Conservation (phyloP, 2,888 invertebrate genomes). For the Apomyelois bistriatella region DNA sequence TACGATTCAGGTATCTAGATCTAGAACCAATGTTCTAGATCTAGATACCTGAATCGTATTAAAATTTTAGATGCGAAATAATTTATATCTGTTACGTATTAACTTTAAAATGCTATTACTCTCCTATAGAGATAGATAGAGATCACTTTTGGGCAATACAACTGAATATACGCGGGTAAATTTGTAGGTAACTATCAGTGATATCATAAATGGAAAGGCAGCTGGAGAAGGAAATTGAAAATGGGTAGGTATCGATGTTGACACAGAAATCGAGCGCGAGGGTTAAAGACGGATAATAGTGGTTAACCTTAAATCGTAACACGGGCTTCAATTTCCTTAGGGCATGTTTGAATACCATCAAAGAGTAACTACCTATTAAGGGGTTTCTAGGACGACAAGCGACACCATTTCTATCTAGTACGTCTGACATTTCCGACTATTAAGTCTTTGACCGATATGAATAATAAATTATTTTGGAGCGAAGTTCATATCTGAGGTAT, state of each 20-base stretch:
- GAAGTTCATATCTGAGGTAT: background rate
- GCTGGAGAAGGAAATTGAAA: background rate
- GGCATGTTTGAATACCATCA: conserved; percentile 43
- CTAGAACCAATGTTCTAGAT: no score
- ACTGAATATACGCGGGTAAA: no score
- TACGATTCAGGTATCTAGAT: no score
- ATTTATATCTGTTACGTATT: no score
- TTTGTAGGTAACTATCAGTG: no score
- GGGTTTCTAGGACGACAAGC: conserved; percentile 41
- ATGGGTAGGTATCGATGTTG: background rate
- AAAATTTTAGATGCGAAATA: no score
- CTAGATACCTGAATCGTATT: no score
- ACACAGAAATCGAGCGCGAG: background rate
- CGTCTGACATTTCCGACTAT: conserved; percentile 33
- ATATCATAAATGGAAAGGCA: background rate
- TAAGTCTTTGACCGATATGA: conserved; percentile 19
- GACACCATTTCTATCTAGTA: conserved; percentile 36
- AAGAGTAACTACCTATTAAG: conserved; percentile 36
- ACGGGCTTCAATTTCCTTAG: conserved; percentile 3
- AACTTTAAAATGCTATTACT: no score
- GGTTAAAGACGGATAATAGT: background rate
- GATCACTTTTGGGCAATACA: no score
- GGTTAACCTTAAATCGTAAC: background rate
- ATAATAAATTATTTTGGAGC: background rate
- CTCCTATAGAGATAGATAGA: no score